Conservation (phyloP, 2,888 invertebrate species). For the Lacanobia wlatinum region DNA sequence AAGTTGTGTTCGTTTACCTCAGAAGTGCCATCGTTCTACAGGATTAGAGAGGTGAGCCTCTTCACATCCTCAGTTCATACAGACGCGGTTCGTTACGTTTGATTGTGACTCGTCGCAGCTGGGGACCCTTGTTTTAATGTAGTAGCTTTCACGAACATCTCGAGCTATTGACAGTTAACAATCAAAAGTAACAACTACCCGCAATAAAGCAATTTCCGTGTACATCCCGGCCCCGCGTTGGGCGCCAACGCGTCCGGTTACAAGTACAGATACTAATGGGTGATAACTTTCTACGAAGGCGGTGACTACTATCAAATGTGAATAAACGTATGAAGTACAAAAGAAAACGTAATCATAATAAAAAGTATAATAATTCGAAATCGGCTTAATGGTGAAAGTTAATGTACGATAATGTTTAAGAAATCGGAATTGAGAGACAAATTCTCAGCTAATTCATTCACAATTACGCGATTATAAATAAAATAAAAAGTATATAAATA, state of each 20-base stretch:
- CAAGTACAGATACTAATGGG: slow-evolving; percentile 44
- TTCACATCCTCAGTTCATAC: slow-evolving; percentile 40
- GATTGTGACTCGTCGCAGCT: slow-evolving; percentile 26
- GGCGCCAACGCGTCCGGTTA: slow-evolving; percentile 65
- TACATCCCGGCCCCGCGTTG: slow-evolving; percentile 62
- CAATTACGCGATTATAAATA: slow-evolving; percentile 65
- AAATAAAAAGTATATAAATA: slow-evolving; percentile 60
- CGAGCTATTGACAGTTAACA: slow-evolving; percentile 10
- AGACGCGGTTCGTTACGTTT: slow-evolving; percentile 29
- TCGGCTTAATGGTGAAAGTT: slow-evolving; percentile 83
- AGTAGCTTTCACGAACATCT: slow-evolving; percentile 25
- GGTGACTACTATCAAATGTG: slow-evolving; percentile 75
- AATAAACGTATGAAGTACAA: slow-evolving; percentile 85
- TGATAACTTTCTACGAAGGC: slow-evolving; percentile 66
- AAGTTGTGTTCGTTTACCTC: slow-evolving; percentile 86
- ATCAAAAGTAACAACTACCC: slow-evolving; percentile 31
- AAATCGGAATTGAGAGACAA: slow-evolving; percentile 84
- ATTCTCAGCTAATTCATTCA: slow-evolving; percentile 69
- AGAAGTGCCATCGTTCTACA: slow-evolving; percentile 83
- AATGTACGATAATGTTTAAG: slow-evolving; percentile 83
- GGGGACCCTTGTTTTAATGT: slow-evolving; percentile 5
- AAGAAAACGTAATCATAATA: slow-evolving; percentile 83
- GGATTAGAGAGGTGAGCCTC: slow-evolving; percentile 59
- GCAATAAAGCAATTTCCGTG: slow-evolving; percentile 30
- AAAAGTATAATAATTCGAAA: slow-evolving; percentile 77